These are phyloP conservation scores for Leuciscus idus DNA, from an alignment of 2,113 vertebrate species.

Conservation along the genomic window DNA sequence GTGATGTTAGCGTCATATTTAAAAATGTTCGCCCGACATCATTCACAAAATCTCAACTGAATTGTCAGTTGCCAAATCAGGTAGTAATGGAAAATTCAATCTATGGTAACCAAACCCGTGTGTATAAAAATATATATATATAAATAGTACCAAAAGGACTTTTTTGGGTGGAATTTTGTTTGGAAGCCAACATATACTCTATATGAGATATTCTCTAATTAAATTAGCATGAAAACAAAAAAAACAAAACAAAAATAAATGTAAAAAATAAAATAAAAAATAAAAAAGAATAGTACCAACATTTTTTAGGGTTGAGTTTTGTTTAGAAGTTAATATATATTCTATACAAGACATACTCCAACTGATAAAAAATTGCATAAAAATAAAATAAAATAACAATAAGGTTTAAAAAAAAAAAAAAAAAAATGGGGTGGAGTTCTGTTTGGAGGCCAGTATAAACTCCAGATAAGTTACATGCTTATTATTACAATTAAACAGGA, in stretches of 20 bases:
- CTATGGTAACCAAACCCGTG: neutral
- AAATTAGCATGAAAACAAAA: neutral
- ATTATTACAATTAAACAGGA: neutral
- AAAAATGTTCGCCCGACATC: neutral
- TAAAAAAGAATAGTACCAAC: neutral
- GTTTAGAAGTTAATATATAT: neutral
- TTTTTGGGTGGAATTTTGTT: neutral
- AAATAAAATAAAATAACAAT: neutral
- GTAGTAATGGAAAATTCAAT: neutral
- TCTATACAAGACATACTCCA: neutral
- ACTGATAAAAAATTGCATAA: neutral
- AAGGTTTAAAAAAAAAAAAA: neutral
- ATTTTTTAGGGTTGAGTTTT: neutral
- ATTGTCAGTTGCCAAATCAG: neutral
- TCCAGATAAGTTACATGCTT: neutral
- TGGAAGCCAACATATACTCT: neutral
- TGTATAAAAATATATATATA: neutral
- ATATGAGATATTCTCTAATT: neutral
- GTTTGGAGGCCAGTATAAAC: neutral
- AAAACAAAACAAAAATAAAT: neutral
- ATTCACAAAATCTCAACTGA: constrained; percentile 3
- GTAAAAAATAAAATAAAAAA: too few species aligned
- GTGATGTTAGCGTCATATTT: neutral
- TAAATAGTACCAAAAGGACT: neutral
- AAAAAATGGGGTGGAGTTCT: neutral